phyloP scores from a whole-genome alignment of 2,113 vertebrate species.

The Seriola rivoliana region DNA sequence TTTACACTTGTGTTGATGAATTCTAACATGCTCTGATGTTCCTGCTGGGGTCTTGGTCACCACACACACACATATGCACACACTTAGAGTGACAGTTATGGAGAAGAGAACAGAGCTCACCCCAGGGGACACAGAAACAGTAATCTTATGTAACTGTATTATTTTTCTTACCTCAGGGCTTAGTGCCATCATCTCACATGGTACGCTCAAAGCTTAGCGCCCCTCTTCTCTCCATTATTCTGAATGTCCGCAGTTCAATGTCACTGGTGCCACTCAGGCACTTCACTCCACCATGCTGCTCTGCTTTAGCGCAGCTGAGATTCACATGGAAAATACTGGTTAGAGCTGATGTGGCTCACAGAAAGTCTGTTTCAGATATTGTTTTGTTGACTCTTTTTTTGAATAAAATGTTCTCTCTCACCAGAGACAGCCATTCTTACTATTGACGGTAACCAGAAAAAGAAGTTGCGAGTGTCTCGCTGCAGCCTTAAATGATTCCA shows the following conservation, averaged over 20 bases:
- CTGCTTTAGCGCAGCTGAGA: conserved; percentile 4
- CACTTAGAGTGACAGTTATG: conserved; percentile 49
- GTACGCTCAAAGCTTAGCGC: conserved; percentile 30
- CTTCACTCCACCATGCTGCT: conserved; percentile 14
- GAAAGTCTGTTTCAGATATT: conserved; percentile 6
- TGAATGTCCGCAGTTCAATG: conserved; percentile 40
- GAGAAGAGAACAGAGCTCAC: conserved; percentile 32
- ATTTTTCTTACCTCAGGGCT: conserved; percentile 46
- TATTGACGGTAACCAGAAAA: not conserved
- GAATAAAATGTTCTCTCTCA: not conserved
- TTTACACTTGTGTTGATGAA: conserved; percentile 35
- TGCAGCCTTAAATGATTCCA: not conserved
- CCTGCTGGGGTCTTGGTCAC: conserved; percentile 43
- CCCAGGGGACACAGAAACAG: conserved; percentile 15
- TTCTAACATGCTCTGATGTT: conserved; percentile 48
- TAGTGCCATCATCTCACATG: conserved; percentile 34
- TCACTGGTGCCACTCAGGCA: conserved; percentile 36
- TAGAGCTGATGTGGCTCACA: not conserved
- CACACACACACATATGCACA: conserved; percentile 36
- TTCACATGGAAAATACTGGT: not conserved
- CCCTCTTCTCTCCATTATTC: conserved; percentile 27
- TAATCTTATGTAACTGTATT: conserved; percentile 64
- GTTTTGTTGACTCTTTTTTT: not conserved
- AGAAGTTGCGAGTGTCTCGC: not conserved
- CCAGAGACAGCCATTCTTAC: not conserved